Evolutionary conservation across 1,140 invertebrate species (phyloP).

Genomic region (Drosophila murphyi): DNA sequence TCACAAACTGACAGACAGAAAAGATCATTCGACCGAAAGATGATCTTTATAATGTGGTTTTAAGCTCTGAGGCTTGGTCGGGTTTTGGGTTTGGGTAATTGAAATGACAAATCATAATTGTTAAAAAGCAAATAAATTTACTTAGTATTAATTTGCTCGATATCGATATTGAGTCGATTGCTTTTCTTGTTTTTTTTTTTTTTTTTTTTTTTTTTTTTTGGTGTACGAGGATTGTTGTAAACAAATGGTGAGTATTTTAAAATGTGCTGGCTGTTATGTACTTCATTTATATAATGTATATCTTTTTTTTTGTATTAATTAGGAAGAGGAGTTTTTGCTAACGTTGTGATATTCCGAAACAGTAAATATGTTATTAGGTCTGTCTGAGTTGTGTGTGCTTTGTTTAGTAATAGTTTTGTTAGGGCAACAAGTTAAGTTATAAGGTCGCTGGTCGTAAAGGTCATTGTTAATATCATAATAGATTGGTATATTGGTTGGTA

Average conservation of each 20-base stretch:
- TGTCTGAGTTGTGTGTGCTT: slow-evolving; percentile 20
- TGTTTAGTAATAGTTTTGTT: slow-evolving; percentile 2
- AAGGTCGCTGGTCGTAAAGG: slow-evolving; percentile 12
- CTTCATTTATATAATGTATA: slow-evolving; percentile 62
- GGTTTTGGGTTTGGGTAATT: slow-evolving; percentile 37
- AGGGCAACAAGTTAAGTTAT: neutral
- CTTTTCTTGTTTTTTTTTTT: slow-evolving; percentile 26
- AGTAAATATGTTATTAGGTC: slow-evolving; percentile 15
- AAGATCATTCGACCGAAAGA: neutral
- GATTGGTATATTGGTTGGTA: slow-evolving; percentile 32
- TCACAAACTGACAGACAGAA: slow-evolving; percentile 19
- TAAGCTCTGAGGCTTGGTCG: neutral
- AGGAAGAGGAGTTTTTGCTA: slow-evolving; percentile 27
- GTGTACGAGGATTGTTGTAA: slow-evolving; percentile 34
- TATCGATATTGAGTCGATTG: neutral
- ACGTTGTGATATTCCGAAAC: slow-evolving; percentile 24
- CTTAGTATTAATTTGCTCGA: slow-evolving; percentile 24
- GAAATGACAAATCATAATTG: slow-evolving; percentile 67
- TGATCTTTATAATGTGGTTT: slow-evolving; percentile 11
- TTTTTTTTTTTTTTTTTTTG: slow-evolving; percentile 33
- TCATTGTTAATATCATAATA: slow-evolving; percentile 4
- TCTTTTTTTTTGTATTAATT: slow-evolving; percentile 43
- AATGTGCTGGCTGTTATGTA: slow-evolving; percentile 66
- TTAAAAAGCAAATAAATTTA: slow-evolving; percentile 59
- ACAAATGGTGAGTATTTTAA: slow-evolving; percentile 63